These are phyloP conservation scores for Archilochus colubris DNA, from an alignment of 2,113 vertebrate species.

Conservation along the genomic window DNA sequence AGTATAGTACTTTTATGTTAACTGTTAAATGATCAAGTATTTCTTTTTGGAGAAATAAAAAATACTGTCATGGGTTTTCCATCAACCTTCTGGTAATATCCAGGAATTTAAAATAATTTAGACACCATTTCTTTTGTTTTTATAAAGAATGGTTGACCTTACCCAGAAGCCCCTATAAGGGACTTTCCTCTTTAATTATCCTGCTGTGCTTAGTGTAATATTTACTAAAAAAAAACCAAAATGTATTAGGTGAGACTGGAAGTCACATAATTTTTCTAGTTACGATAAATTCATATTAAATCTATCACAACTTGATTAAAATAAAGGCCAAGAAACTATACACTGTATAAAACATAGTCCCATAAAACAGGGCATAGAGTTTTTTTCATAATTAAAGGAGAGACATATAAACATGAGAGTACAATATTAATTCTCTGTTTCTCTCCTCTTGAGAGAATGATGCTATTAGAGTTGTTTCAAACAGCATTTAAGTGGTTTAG, in stretches of 20 bases:
- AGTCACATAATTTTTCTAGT: background rate
- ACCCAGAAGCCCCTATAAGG: fast-evolving
- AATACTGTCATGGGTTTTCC: background rate
- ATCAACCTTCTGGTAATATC: background rate
- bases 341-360: background rate
- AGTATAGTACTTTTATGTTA: background rate
- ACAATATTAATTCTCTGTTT: background rate
- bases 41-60: fast-evolving
- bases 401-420: background rate
- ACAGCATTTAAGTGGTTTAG: background rate
- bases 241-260: background rate
- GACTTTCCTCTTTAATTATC: background rate
- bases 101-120: background rate
- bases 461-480: background rate
- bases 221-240: background rate
- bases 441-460: background rate
- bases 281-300: background rate
- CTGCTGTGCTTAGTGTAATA: background rate
- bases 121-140: background rate
- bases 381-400: background rate
- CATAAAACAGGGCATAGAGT: background rate
- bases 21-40: background rate
- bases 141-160: background rate
- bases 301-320: background rate
- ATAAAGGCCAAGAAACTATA: background rate